These are phyloP conservation scores for Eupristina koningsbergeri DNA, from an alignment of 1,140 invertebrate genomes.

Conservation along the genomic window DNA sequence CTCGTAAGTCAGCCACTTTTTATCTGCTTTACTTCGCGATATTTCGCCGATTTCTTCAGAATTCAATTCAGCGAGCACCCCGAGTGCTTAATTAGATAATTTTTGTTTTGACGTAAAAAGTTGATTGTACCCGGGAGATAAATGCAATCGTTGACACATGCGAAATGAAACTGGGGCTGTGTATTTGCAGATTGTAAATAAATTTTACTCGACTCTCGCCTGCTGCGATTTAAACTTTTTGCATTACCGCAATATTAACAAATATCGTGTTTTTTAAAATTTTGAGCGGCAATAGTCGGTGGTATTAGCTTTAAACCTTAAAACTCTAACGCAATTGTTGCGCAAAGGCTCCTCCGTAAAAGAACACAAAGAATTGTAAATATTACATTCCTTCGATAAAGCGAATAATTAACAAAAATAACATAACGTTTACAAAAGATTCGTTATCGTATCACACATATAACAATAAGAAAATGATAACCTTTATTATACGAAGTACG, in stretches of 20 bases:
- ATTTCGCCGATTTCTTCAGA: slow-evolving; percentile 6
- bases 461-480: neutral
- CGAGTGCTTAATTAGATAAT: slow-evolving; percentile 4
- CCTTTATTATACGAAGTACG: neutral
- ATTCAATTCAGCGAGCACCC: neutral
- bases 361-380: neutral
- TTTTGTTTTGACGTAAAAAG: slow-evolving; percentile 13
- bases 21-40: neutral
- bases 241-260: too few relatives aligned
- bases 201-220: neutral
- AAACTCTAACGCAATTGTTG: too few relatives aligned
- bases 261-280: too few relatives aligned
- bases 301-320: too few relatives aligned
- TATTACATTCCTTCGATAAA: neutral
- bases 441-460: neutral
- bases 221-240: too few relatives aligned
- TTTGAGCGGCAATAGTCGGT: too few relatives aligned
- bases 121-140: neutral
- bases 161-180: neutral
- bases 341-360: too few relatives aligned
- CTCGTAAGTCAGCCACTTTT: neutral
- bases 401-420: neutral
- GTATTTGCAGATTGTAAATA: neutral
- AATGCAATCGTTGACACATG: neutral
- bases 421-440: neutral